Conservation (phyloP, 2,888 invertebrate genomes). For the Neelides folsomi region DNA sequence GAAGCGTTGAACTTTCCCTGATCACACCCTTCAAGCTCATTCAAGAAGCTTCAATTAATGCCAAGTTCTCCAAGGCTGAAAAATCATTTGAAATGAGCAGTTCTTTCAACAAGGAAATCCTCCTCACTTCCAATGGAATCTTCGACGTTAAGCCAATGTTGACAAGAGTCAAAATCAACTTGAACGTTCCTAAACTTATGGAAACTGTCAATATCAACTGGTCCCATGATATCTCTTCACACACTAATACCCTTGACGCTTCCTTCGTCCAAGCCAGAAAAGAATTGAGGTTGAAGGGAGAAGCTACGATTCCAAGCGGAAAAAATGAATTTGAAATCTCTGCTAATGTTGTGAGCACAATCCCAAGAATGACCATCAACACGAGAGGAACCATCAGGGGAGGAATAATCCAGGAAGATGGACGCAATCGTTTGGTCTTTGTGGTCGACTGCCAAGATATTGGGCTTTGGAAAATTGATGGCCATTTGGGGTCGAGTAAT, state of each 20-base stretch:
- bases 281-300: conserved; percentile 16
- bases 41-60: conserved; percentile 3
- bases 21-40: conserved; percentile 20
- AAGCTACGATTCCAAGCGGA: conserved; percentile 17
- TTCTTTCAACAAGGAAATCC: conserved; percentile 12
- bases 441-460: conserved; percentile 17
- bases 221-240: conserved; percentile 17
- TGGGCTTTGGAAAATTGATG: conserved; percentile 27
- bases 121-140: conserved; percentile 8
- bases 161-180: conserved; percentile 12
- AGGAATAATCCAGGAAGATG: conserved; percentile 19
- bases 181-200: conserved; percentile 17
- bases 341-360: conserved; percentile 23
- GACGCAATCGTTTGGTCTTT: conserved; percentile 16
- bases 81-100: conserved; percentile 12
- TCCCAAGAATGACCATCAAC: conserved; percentile 19
- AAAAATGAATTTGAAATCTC: conserved; percentile 18
- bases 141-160: conserved; percentile 13
- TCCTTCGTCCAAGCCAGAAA: conserved; percentile 21
- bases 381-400: conserved; percentile 23
- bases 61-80: conserved; percentile 7
- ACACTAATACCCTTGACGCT: conserved; percentile 12
- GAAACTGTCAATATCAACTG: conserved; percentile 19
- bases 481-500: conserved; percentile 12
- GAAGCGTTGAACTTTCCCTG: conserved; percentile 15